Evolutionary conservation across 2,888 invertebrate genomes (phyloP).

Genomic region (Dioctria linearis): DNA sequence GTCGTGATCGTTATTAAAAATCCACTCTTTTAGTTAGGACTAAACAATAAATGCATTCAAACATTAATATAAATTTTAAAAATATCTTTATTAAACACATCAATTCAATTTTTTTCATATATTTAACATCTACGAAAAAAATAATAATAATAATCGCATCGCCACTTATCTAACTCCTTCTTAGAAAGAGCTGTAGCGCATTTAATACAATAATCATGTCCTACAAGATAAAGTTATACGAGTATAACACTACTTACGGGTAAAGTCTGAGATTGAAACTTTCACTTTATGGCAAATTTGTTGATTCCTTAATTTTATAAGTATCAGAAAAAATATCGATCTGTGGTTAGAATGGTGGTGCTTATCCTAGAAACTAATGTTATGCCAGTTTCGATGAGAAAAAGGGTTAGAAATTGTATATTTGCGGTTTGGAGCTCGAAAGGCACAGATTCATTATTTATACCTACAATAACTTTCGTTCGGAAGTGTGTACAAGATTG

Average conservation of each 20-base stretch:
- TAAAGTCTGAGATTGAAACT: constrained; percentile 30
- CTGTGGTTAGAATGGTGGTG: neutral
- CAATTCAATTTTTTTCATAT: constrained; percentile 33
- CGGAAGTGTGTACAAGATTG: neutral
- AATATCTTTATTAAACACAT: constrained; percentile 48
- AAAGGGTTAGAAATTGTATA: neutral
- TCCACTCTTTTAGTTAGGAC: neutral
- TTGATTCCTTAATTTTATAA: constrained; percentile 20
- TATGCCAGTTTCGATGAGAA: constrained; percentile 20
- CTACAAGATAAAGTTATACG: constrained; percentile 22
- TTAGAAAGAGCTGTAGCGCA: constrained; percentile 37
- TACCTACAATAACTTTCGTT: neutral
- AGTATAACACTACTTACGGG: constrained; percentile 34
- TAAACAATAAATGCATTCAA: neutral
- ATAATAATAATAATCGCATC: constrained; percentile 14
- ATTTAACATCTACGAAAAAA: constrained; percentile 40
- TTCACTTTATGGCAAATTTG: constrained; percentile 40
- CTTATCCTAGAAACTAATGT: constrained; percentile 21
- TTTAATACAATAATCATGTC: constrained; percentile 38
- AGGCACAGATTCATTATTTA: neutral
- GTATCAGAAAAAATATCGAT: neutral
- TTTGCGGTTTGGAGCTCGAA: neutral
- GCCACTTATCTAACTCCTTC: constrained; percentile 25
- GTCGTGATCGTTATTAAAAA: too few relatives aligned
- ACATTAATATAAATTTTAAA: constrained; percentile 15